Base-by-base conservation (phyloP, 2,888 invertebrate species). In the Acanthopleura granulata region DNA sequence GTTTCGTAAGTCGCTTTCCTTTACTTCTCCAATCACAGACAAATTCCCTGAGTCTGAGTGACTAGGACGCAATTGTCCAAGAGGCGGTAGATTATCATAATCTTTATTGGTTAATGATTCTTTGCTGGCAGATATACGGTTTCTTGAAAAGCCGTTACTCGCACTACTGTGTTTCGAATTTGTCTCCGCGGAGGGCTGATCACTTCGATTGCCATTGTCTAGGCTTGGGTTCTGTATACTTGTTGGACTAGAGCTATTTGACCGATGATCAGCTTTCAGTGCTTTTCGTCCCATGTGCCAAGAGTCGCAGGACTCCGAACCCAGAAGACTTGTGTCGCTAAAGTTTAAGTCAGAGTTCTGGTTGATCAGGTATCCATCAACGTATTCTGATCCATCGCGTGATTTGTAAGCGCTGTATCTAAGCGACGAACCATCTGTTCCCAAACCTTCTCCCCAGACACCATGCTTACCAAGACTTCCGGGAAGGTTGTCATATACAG, bases 401-500 rank as follows among this genome's bases (percentile, higher is more conserved):
- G 57, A 57, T 22, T 57, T 57, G 57, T 57, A 57, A 22, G 57
- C 57, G 57, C 57, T 57, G 57, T 57, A 57, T 57, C 57, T 18
- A 4, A 22, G 22, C 18, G 57, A 57, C 3, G 57, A 57, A 4
- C 57, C 57, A 4, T 57, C 57, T 57, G 22, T 18, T 9, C 22
- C 57, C 57, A 57, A 12, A 6, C 57, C 57, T 18, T 57, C 57
- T 12, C 57, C 57, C 57, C 57, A 57, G 12, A 12, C 57, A n/a
- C n/a, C 57, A 22, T n/a, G 57, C 12, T 57, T 57, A 4, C 57
- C 57, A 18, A 57, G 57, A 12, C 57, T 57, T 57, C 57, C 57
- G 1, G 57, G 57, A 1, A 57, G 57, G 22, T 57, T 57, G 57
- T 57, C 57, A 12, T 57, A 57, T 4, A 57, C 57, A 9, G 57